Percentiles rank a stretch among this genome's conserved stretches.
Conservation (phyloP, 2,113 vertebrate species). For the Periophthalmodon schlosseri region DNA sequence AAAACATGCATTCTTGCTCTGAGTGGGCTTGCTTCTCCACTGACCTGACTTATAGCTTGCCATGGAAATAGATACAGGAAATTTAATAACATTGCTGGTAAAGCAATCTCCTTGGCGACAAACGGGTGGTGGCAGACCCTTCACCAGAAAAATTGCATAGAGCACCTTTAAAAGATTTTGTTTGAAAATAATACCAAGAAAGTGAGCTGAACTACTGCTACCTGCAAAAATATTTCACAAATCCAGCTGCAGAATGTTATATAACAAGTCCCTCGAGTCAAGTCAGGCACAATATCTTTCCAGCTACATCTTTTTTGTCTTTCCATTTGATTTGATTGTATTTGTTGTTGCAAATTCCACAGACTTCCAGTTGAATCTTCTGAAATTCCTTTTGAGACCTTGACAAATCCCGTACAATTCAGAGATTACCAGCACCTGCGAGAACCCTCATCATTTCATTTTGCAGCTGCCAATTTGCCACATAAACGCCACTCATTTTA, state of each 20-base stretch:
- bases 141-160: not conserved
- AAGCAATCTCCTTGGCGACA: not conserved
- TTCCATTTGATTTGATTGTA: not conserved
- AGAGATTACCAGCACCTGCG: constrained; percentile 2
- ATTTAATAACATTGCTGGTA: no score
- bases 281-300: not conserved
- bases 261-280: not conserved
- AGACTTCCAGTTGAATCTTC: not conserved
- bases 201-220: not conserved
- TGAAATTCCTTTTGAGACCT: not conserved
- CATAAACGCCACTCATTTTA: constrained; percentile 47
- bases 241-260: not conserved
- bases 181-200: not conserved
- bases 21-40: not conserved
- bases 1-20: not conserved
- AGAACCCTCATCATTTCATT: constrained; percentile 21
- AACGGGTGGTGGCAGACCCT: no score
- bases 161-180: no score
- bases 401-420: not conserved
- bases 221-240: not conserved
- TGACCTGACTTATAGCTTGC: no score
- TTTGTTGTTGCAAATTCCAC: not conserved
- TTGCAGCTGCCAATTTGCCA: constrained; percentile 48
- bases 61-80: no score
- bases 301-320: not conserved